Evolutionary conservation across 2,797 vertebrate species (phyloP).

Genomic region (Enteromius argenteus): DNA sequence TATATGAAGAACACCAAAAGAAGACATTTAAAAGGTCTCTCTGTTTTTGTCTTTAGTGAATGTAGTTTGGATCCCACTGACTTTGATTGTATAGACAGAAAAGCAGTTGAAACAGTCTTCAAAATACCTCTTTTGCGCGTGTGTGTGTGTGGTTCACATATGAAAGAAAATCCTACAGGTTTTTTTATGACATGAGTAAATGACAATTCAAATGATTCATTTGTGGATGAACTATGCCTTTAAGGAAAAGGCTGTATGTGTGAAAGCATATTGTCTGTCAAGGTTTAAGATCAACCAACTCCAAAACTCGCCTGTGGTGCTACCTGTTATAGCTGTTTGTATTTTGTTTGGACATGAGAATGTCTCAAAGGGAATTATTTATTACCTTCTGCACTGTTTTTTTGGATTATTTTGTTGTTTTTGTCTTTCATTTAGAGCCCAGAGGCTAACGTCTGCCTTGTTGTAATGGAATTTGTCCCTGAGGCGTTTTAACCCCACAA

Average conservation of each 20-base stretch:
- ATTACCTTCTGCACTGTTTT: background rate
- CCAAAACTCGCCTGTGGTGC: background rate
- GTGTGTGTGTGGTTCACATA: background rate
- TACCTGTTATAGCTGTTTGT: slow-evolving; percentile 9
- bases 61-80: background rate
- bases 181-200: background rate
- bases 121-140: background rate
- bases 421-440: slow-evolving; percentile 27
- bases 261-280: background rate
- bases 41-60: background rate
- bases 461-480: slow-evolving; percentile 46
- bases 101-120: background rate
- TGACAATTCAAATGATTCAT: background rate
- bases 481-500: slow-evolving; percentile 12
- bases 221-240: background rate
- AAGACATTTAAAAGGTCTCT: background rate
- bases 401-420: background rate
- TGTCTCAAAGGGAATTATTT: slow-evolving; percentile 34
- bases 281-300: slow-evolving; percentile 1
- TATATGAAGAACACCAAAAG: background rate
- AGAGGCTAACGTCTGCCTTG: slow-evolving; percentile 10
- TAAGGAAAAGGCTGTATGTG: background rate
- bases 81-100: background rate
- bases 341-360: slow-evolving; percentile 37
- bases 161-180: background rate